Conservation (phyloP, 1,140 invertebrate genomes). For the Drosophila takahashii region DNA sequence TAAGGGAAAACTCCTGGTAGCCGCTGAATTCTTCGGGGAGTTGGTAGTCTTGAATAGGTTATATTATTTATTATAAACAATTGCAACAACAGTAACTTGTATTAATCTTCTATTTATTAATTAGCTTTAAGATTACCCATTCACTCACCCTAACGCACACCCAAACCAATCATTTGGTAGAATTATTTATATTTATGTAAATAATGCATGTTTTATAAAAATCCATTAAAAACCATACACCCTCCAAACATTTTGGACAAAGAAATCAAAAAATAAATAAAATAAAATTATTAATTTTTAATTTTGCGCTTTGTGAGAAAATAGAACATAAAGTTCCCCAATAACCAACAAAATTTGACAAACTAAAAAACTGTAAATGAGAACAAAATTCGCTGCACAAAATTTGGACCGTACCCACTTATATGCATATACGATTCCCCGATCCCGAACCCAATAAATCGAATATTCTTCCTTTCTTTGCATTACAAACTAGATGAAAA, state of each 20-base stretch:
- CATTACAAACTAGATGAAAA: slow-evolving; percentile 30
- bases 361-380: slow-evolving; percentile 44
- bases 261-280: slow-evolving; percentile 33
- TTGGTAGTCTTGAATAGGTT: background rate
- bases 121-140: background rate
- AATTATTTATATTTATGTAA: background rate
- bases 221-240: slow-evolving; percentile 11
- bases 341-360: slow-evolving; percentile 40
- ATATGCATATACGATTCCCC: slow-evolving; percentile 28
- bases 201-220: slow-evolving; percentile 23
- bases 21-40: no score
- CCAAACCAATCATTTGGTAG: slow-evolving; percentile 10
- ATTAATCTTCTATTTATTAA: background rate
- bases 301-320: slow-evolving; percentile 60
- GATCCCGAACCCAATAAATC: slow-evolving; percentile 5
- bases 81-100: slow-evolving; percentile 12
- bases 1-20: slow-evolving; percentile 4
- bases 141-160: slow-evolving; percentile 11
- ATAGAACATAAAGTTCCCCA: slow-evolving; percentile 9
- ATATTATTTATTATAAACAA: background rate
- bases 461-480: slow-evolving; percentile 29
- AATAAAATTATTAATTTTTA: slow-evolving; percentile 27
- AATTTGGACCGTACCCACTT: slow-evolving; percentile 34
- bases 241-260: slow-evolving; percentile 32
- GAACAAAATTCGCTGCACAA: slow-evolving; percentile 48